Base-by-base conservation (phyloP, 2,888 invertebrate genomes). In the Mamestra brassicae region DNA sequence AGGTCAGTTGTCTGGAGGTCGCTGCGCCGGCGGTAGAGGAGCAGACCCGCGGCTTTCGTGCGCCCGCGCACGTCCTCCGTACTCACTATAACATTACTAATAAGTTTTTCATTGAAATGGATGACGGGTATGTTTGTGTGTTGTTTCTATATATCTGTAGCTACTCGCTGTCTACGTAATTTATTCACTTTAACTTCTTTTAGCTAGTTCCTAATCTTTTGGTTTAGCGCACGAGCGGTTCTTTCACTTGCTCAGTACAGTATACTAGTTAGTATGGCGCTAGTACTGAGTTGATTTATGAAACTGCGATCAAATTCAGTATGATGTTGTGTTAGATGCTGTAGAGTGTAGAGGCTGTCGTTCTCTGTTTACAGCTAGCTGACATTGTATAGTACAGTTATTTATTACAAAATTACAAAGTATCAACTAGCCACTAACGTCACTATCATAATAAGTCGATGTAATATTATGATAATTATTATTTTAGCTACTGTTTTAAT, bases 111-210 rank as follows among this genome's bases (percentile, higher is more conserved):
- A 15, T 66, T 52, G 36, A 60, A 71, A 64, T 71, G 68, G 65
- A 76, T 34, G 61, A 61, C 45, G 65, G 62, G 71, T 81, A 71
- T 38, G 77, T 81, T 71, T 61, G 15, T 73, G 42, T 45, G 36
- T 55, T 52, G 34, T 70, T 71, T 58, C 13, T 54, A 42, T 74
- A 66, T 74, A 54, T 34, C 36, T 50, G 38, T 65, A 50, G 61
- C 55, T 58, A 61, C 15, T 42, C 10, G 34, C 26, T 80, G n/a
- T 62, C 11, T 45, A 26, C 36, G 4, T 1, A 71, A 60, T 34
- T 45, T 45, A 47, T 70, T 60, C 17, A 38, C 6, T 45, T 61
- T 8, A 3, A 26, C 8, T 50, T 26, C 1, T 76, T 52, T 75
- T 26, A 47, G 47, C 8, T 75, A 60, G 45, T 60, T 81, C 34